Evolutionary conservation across 2,797 vertebrate genomes (phyloP).

Genomic region (Leptatherina wallacei): DNA sequence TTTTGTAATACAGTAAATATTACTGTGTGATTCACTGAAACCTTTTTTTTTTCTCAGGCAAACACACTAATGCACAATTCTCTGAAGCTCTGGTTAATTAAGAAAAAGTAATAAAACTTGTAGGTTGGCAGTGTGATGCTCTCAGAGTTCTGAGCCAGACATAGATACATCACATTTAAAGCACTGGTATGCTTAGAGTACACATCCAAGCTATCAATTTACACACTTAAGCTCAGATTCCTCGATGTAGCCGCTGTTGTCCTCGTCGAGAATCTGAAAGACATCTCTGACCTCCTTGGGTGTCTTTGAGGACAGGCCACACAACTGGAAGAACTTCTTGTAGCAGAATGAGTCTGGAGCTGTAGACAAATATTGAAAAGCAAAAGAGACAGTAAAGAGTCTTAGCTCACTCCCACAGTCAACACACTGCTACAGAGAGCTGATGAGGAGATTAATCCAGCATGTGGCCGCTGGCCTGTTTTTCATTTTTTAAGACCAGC

Average conservation of each 20-base stretch:
- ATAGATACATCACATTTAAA: background rate
- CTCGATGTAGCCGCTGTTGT: constrained; percentile 94
- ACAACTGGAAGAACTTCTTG: constrained; percentile 96
- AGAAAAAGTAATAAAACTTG: background rate
- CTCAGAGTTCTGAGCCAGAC: background rate
- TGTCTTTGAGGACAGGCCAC: constrained; percentile 91
- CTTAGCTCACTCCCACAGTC: background rate
- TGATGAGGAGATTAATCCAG: constrained; percentile 51
- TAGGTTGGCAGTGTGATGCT: background rate
- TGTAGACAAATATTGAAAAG: constrained; percentile 64
- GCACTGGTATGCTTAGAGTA: background rate
- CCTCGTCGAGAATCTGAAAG: constrained; percentile 91
- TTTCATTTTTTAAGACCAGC: constrained; percentile 46
- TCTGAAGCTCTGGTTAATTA: background rate
- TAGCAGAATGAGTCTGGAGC: constrained; percentile 92
- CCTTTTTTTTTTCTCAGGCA: background rate
- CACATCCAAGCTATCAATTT: background rate
- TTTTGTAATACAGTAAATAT: constrained; percentile 42
- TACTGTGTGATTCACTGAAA: constrained; percentile 10
- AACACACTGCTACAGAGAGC: background rate
- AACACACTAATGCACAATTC: background rate
- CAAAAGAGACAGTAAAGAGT: background rate
- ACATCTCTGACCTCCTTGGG: constrained; percentile 90
- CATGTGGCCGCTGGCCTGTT: constrained; percentile 33
- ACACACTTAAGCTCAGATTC: constrained; percentile 94